Evolutionary conservation across 2,888 invertebrate species (phyloP).

Genomic region (Lithosia quadra): DNA sequence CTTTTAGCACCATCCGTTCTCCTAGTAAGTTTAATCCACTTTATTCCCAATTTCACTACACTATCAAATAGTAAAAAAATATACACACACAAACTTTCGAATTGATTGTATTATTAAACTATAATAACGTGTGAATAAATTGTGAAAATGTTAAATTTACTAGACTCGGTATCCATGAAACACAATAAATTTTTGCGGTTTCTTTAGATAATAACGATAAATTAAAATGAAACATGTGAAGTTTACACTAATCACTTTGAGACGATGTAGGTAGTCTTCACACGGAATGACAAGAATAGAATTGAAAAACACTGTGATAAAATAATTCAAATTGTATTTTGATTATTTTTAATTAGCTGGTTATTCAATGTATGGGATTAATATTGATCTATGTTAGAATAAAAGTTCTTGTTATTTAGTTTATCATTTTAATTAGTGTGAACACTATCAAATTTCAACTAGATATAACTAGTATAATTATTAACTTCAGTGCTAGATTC

Average conservation of each 20-base stretch:
- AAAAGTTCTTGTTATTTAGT: too few species aligned
- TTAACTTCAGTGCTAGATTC: constrained; percentile 8
- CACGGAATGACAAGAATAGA: neutral
- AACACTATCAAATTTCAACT: neutral
- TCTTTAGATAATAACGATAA: neutral
- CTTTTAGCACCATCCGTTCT: too few species aligned
- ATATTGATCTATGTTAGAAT: too few species aligned
- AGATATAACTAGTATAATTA: constrained; percentile 1
- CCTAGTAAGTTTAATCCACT: too few species aligned
- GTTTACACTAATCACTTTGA: neutral
- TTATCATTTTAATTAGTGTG: neutral
- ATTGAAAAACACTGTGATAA: neutral
- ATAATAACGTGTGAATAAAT: neutral
- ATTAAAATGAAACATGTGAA: neutral
- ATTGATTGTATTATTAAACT: neutral
- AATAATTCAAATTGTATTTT: neutral
- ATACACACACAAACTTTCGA: neutral
- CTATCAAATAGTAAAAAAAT: neutral
- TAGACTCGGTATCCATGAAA: too few species aligned
- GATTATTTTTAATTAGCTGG: neutral
- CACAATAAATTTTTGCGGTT: neutral
- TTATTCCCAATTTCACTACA: too few species aligned
- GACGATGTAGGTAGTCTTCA: constrained; percentile 1
- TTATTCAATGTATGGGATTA: neutral
- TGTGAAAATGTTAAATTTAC: neutral